phyloP scores from a whole-genome alignment of 2,888 invertebrate genomes.

The Xanthorhoe designata region DNA sequence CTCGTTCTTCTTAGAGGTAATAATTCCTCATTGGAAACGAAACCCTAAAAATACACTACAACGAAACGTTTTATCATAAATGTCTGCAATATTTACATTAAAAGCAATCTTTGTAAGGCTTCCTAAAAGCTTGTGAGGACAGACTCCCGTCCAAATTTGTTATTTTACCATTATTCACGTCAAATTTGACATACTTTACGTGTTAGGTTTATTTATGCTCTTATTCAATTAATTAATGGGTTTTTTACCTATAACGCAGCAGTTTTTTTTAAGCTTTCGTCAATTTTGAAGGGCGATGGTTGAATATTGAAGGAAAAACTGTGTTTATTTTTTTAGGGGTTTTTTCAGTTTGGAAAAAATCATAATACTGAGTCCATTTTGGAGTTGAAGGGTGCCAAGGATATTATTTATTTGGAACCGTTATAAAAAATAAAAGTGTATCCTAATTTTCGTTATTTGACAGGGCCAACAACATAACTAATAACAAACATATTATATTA shows the following conservation, averaged over 20 bases:
- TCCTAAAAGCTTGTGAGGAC: conserved; percentile 39
- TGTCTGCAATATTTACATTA: conserved; percentile 14
- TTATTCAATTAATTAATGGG: conserved; percentile 32
- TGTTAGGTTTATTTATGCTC: conserved; percentile 31
- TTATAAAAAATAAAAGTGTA: no score
- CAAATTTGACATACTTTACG: conserved; percentile 37
- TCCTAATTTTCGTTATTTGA: no score
- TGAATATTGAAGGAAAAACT: no score
- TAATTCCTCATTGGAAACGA: neutral
- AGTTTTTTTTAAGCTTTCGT: conserved; percentile 1
- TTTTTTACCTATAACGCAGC: conserved; percentile 20
- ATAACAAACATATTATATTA: no score
- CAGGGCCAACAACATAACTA: no score
- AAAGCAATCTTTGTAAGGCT: conserved; percentile 10
- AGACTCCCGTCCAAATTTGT: conserved; percentile 34
- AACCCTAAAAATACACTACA: neutral
- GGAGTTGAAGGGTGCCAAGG: no score
- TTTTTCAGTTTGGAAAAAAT: no score
- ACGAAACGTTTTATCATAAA: conserved; percentile 5
- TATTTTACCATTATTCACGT: conserved; percentile 35
- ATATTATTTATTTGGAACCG: no score
- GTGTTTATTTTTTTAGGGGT: no score
- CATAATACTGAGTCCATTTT: no score
- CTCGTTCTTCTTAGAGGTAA: neutral
- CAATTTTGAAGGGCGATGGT: neutral